phyloP scores from a whole-genome alignment of 2,888 invertebrate species.

The Mactromeris polynyma region DNA sequence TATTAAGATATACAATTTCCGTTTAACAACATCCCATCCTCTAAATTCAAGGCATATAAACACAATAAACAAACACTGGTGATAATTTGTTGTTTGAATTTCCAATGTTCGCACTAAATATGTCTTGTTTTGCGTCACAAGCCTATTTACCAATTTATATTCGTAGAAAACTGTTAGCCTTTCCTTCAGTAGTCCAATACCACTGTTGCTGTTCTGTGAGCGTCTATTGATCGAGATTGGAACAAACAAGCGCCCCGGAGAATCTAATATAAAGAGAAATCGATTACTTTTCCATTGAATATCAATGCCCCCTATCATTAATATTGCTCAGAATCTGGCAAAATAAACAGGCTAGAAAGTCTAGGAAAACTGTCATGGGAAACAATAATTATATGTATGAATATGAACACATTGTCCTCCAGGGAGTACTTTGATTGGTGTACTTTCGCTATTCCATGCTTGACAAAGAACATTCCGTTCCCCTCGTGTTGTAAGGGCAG shows the following conservation, averaged over 20 bases:
- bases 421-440: neutral
- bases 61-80: constrained; percentile 1
- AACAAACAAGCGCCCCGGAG: constrained; percentile 48
- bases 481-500: no score
- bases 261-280: constrained; percentile 24
- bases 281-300: constrained; percentile 1
- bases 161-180: constrained; percentile 30
- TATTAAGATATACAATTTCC: neutral
- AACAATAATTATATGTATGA: neutral
- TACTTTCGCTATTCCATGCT: neutral
- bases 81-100: constrained; percentile 9
- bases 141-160: constrained; percentile 40
- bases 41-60: neutral
- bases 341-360: constrained; percentile 4
- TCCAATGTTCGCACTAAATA: constrained; percentile 30
- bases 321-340: neutral
- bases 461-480: neutral
- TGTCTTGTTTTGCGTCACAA: constrained; percentile 41
- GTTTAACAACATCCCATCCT: neutral
- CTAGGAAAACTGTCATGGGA: neutral
- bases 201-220: constrained; percentile 62
- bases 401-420: neutral
- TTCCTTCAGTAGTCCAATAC: constrained; percentile 35
- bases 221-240: constrained; percentile 54
- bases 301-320: neutral